phyloP scores from a whole-genome alignment of 2,888 invertebrate species.

The Drosophila prolongata region DNA sequence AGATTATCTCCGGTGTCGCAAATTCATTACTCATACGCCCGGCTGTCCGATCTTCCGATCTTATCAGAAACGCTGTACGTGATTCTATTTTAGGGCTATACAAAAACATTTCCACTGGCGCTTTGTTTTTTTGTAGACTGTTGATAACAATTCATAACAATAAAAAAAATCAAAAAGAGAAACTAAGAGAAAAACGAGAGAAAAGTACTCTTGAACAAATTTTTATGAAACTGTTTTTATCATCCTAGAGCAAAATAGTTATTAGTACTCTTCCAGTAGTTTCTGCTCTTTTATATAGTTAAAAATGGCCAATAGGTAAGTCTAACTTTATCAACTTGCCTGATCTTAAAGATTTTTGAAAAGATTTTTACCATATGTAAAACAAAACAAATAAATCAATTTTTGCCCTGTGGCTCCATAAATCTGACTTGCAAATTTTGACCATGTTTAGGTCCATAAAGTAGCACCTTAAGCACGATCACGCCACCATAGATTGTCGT shows the following conservation, averaged over 20 bases:
- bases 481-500: conserved; percentile 30
- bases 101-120: conserved; percentile 23
- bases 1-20: conserved; percentile 6
- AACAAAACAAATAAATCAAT: background rate
- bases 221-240: background rate
- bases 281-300: background rate
- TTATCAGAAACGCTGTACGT: conserved; percentile 34
- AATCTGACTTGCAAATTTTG: conserved; percentile 44
- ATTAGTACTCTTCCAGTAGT: background rate
- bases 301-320: background rate
- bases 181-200: background rate
- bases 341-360: background rate
- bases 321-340: background rate
- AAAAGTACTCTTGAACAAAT: background rate
- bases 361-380: background rate
- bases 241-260: background rate
- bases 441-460: conserved; percentile 9
- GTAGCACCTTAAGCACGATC: conserved; percentile 13
- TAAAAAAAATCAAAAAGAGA: background rate
- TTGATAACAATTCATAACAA: conserved; percentile 35
- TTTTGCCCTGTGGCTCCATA: background rate
- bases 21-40: conserved; percentile 21
- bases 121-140: background rate
- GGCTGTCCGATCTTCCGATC: conserved; percentile 15
- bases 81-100: conserved; percentile 35